Evolutionary conservation across 2,113 vertebrate genomes (phyloP).

Genomic region (Bagarius yarrelli): DNA sequence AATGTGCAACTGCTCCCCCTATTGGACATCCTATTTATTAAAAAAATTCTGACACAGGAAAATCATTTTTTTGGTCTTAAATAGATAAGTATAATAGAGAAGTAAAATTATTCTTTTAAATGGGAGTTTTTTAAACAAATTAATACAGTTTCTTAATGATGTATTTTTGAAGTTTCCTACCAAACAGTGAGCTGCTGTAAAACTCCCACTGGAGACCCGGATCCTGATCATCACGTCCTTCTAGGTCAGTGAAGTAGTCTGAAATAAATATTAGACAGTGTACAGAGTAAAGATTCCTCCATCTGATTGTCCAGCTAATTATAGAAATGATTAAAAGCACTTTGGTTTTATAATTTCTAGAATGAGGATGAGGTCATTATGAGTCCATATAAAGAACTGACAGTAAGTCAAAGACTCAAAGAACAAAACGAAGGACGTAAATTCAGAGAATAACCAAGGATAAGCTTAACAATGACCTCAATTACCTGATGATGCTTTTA

Average conservation of each 20-base stretch:
- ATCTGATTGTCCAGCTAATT: background rate
- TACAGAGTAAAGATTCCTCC: background rate
- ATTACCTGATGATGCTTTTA: too few species aligned
- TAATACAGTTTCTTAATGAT: too few species aligned
- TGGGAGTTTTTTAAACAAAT: background rate
- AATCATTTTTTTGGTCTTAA: background rate
- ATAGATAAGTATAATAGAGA: background rate
- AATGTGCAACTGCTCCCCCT: constrained; percentile 55
- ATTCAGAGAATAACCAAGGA: too few species aligned
- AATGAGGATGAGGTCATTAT: background rate
- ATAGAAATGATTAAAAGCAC: background rate
- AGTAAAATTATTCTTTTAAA: background rate
- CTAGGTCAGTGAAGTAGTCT: constrained; percentile 94
- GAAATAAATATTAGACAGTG: constrained; percentile 10
- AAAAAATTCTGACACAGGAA: background rate
- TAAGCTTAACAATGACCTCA: too few species aligned
- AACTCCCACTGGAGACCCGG: constrained; percentile 90
- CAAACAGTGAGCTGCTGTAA: constrained; percentile 90
- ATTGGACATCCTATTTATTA: constrained; percentile 44
- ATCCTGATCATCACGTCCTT: constrained; percentile 84
- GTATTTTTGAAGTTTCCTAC: constrained; percentile 70
- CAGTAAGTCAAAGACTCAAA: too few species aligned
- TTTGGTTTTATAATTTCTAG: background rate
- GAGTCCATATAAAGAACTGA: too few species aligned
- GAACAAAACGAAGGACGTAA: too few species aligned